Evolutionary conservation across 2,113 vertebrate genomes (phyloP), one percentile per base, ranked within the genome.

Genomic region (Lota lota): DNA sequence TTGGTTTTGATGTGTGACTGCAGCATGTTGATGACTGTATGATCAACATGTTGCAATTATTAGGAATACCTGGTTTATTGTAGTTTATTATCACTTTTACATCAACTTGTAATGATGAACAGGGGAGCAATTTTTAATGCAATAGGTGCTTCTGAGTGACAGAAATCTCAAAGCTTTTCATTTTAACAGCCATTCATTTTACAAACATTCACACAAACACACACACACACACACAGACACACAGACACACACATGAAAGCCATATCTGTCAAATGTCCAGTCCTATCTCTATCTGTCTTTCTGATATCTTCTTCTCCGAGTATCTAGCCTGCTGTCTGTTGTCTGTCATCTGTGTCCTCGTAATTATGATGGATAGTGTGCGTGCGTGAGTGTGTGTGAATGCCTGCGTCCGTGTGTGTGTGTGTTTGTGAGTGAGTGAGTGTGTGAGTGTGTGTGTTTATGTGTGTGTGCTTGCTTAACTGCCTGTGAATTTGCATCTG

Each of bases 211-310:
- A 93, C 90, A 47, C 40, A 91, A 89, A 5, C 47, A 1, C 24
- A 12, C 51, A 24, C 22, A 17, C 47, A 61, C 67, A 36, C 67
- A 21, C 58, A 22, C 58, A 74, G 77, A 73, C 20, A 14, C 20
- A 22, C 58, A 60, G 1, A 22, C 58, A 60, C 58, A 60, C 58
- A 60, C 58, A 60, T n/a, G 18, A 22, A 19, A 21, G 11, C n/a
- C 19, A 60, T 15, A 14, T 11, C 66, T 57, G 66, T 78, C 22
- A 94, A 95, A 95, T 94, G 94, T 95, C 96, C 95, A 95, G 97
- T 97, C 96, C 97, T 94, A 98, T 97, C 96, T 96, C 96, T 47
- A 47, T 47, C 40, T 12, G 40, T 47, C 40, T 47, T 47, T 47
- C 40, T 47, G 40, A 47, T 47, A 47, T 47, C 40, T 47, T 47